These are phyloP conservation scores for Brachypalpus laphriformis DNA, from an alignment of 2,888 invertebrate species.

Conservation along the genomic window DNA sequence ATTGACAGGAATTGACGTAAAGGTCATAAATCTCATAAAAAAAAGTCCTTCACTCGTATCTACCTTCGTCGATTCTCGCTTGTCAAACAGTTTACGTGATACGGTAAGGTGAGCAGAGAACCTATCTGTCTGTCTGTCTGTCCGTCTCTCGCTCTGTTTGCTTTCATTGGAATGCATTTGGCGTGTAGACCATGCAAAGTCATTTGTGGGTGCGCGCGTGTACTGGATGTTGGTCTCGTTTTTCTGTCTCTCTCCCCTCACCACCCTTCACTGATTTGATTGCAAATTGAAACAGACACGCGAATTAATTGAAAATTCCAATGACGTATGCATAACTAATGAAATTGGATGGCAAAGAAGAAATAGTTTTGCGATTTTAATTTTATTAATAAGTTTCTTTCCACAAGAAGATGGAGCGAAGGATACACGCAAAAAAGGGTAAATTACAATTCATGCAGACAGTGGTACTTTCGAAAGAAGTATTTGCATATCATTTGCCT, in stretches of 20 bases:
- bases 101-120: conserved; percentile 15
- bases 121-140: neutral
- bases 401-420: neutral
- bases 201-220: conserved; percentile 17
- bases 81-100: conserved; percentile 24
- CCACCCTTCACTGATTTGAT: neutral
- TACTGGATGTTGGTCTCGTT: neutral
- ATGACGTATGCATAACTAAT: conserved; percentile 46
- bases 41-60: conserved; percentile 16
- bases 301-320: conserved; percentile 59
- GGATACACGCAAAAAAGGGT: neutral
- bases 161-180: conserved; percentile 33
- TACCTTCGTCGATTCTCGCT: neutral
- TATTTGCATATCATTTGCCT: conserved; percentile 9
- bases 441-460: neutral
- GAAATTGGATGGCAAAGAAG: conserved; percentile 18
- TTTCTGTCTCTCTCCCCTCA: neutral
- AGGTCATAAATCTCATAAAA: conserved; percentile 51
- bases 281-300: conserved; percentile 32
- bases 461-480: conserved; percentile 1
- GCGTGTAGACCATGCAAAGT: conserved; percentile 8
- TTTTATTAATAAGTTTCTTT: conserved; percentile 24
- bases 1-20: conserved; percentile 43
- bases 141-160: conserved; percentile 7
- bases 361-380: conserved; percentile 20